These are phyloP conservation scores for Amphiura filiformis DNA, from an alignment of 35 echinoderm and acorn worm genomes.

Conservation along the genomic window DNA sequence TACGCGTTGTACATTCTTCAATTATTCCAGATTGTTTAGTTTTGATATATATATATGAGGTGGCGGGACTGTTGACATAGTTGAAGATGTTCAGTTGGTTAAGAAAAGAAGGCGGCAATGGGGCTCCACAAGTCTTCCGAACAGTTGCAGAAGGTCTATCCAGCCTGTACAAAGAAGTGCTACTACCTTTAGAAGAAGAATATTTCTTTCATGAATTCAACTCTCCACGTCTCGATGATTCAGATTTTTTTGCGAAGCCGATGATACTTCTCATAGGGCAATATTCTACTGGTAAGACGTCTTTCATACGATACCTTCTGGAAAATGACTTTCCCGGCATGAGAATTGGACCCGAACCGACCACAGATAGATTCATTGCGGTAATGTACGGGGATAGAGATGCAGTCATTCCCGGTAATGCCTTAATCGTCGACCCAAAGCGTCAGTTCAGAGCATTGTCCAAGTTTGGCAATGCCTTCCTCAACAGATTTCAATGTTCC, in stretches of 20 bases:
- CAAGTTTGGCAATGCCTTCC: slow-evolving; percentile 92
- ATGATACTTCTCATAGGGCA: slow-evolving; percentile 95
- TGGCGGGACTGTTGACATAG: too few relatives aligned
- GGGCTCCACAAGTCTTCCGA: too few relatives aligned
- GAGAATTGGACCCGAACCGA: slow-evolving; percentile 93
- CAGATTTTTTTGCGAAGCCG: slow-evolving; percentile 93
- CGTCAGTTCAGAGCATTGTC: slow-evolving; percentile 76
- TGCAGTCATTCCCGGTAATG: slow-evolving; percentile 94
- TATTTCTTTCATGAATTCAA: slow-evolving; percentile 83
- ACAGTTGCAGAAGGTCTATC: slow-evolving; percentile 66
- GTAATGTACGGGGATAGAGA: slow-evolving; percentile 85
- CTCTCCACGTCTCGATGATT: slow-evolving; percentile 70
- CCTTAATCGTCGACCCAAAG: slow-evolving; percentile 94
- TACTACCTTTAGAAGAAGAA: slow-evolving; percentile 77
- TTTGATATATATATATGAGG: too few relatives aligned
- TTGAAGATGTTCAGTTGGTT: too few relatives aligned
- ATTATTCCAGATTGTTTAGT: too few relatives aligned
- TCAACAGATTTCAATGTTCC: slow-evolving; percentile 96
- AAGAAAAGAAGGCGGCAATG: too few relatives aligned
- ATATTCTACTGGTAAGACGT: slow-evolving; percentile 98
- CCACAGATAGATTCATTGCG: slow-evolving; percentile 92
- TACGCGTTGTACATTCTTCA: too few relatives aligned
- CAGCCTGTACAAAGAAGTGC: slow-evolving; percentile 63
- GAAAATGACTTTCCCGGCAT: slow-evolving; percentile 97
- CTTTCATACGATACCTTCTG: slow-evolving; percentile 94